Evolutionary conservation across 2,113 vertebrate genomes (phyloP).

Genomic region (Ochotona princeps): DNA sequence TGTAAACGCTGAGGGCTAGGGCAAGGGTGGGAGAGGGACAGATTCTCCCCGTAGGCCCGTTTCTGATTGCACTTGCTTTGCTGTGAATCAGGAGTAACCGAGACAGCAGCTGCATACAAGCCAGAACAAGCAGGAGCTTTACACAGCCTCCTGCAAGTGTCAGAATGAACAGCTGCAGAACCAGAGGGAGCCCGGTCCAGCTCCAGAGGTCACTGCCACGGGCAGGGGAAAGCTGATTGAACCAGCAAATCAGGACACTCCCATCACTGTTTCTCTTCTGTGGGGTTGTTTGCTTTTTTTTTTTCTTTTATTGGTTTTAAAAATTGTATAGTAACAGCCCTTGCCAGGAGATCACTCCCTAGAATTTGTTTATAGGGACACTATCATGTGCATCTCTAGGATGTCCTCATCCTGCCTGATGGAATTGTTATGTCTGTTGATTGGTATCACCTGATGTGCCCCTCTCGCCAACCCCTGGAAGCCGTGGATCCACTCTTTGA

Average conservation of each 20-base stretch:
- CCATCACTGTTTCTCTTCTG: background rate
- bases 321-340: background rate
- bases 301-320: background rate
- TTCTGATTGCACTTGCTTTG: conserved; percentile 1
- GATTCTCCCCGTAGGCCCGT: background rate
- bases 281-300: background rate
- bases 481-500: background rate
- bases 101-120: background rate
- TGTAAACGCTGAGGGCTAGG: too few species aligned
- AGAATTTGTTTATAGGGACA: too few species aligned
- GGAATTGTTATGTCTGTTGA: background rate
- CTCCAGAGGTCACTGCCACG: background rate
- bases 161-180: background rate
- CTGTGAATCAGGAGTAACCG: background rate
- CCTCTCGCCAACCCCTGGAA: too few species aligned
- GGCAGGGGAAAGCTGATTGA: background rate
- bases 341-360: background rate
- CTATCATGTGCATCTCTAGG: background rate
- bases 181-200: background rate
- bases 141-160: background rate
- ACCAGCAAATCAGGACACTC: background rate
- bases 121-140: conserved; percentile 28
- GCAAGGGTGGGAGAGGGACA: background rate
- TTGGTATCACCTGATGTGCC: background rate
- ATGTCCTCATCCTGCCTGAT: background rate